Conservation (phyloP, 2,113 vertebrate genomes). For the Barnardius zonarius region DNA sequence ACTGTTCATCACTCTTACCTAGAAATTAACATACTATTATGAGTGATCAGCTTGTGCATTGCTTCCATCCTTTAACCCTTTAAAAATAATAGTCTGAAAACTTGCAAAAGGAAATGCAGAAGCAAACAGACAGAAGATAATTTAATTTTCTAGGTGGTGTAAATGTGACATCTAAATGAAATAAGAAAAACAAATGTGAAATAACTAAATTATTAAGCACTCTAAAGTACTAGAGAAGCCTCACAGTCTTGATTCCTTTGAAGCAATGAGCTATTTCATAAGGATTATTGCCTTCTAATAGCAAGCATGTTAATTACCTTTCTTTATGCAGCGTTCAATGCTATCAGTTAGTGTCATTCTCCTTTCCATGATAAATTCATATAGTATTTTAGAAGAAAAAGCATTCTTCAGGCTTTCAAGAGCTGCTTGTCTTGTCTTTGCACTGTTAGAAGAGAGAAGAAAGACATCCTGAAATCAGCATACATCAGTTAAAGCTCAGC, state of each 20-base stretch:
- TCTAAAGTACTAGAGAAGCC: not conserved
- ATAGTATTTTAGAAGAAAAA: constrained; percentile 90
- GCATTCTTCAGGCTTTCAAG: constrained; percentile 91
- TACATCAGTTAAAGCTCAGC: not conserved
- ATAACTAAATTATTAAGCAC: not conserved
- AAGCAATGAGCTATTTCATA: not conserved
- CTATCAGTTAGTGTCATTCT: constrained; percentile 96
- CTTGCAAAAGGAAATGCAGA: not conserved
- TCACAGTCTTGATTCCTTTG: not conserved
- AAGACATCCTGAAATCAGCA: not conserved
- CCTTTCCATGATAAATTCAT: constrained; percentile 92
- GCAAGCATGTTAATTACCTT: constrained; percentile 78
- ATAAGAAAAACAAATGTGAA: not conserved
- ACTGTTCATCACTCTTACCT: constrained; percentile 95
- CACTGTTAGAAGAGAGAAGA: constrained; percentile 74
- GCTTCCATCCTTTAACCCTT: not conserved
- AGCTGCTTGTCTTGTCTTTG: constrained; percentile 92
- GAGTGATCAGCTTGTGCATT: not conserved
- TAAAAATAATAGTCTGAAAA: not conserved
- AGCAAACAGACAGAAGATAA: not conserved
- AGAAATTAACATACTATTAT: not conserved
- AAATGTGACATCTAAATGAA: not conserved
- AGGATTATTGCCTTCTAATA: not conserved
- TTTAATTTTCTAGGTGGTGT: not conserved
- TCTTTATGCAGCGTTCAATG: constrained; percentile 96